A percentile compares a stretch with the other conserved stretches of the same genome.
Evolutionary conservation across 2,888 invertebrate species (phyloP).

Genomic region (Oxytorus armatus): DNA sequence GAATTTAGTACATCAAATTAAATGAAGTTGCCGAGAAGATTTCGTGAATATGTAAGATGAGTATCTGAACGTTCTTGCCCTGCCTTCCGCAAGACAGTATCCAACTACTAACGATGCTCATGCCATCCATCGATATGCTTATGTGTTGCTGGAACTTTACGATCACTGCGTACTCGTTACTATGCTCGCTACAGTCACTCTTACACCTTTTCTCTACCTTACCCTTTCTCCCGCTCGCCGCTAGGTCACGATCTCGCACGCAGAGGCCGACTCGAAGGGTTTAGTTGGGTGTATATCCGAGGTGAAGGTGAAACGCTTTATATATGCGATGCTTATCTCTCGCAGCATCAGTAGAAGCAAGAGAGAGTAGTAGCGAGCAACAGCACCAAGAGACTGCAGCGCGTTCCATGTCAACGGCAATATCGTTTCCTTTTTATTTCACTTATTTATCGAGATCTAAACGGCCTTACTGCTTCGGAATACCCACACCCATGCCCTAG

Average conservation of each 20-base stretch:
- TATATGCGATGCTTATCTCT: constrained; percentile 73
- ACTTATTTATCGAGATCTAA: constrained; percentile 74
- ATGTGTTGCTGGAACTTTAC: constrained; percentile 54
- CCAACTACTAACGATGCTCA: constrained; percentile 51
- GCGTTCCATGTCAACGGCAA: constrained; percentile 73
- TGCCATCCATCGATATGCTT: constrained; percentile 51
- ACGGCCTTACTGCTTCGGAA: constrained; percentile 51
- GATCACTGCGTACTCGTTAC: constrained; percentile 62
- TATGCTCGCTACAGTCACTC: constrained; percentile 55
- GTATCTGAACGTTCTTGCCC: constrained; percentile 10
- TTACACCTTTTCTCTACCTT: constrained; percentile 49
- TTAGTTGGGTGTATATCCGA: constrained; percentile 63
- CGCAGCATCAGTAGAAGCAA: constrained; percentile 48
- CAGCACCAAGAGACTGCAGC: constrained; percentile 53
- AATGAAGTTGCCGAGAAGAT: neutral
- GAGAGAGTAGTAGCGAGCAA: constrained; percentile 45
- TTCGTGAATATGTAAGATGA: constrained; percentile 11
- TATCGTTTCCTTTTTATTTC: constrained; percentile 73
- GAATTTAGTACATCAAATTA: too few relatives aligned
- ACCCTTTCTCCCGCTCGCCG: constrained; percentile 52
- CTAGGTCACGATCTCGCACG: constrained; percentile 62
- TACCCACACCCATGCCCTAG: constrained; percentile 19
- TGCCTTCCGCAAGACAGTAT: constrained; percentile 10
- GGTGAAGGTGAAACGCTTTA: constrained; percentile 68
- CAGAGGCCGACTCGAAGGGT: constrained; percentile 63